These are phyloP conservation scores for Squalus acanthias DNA, from an alignment of 2,797 vertebrate genomes.

Conservation along the genomic window DNA sequence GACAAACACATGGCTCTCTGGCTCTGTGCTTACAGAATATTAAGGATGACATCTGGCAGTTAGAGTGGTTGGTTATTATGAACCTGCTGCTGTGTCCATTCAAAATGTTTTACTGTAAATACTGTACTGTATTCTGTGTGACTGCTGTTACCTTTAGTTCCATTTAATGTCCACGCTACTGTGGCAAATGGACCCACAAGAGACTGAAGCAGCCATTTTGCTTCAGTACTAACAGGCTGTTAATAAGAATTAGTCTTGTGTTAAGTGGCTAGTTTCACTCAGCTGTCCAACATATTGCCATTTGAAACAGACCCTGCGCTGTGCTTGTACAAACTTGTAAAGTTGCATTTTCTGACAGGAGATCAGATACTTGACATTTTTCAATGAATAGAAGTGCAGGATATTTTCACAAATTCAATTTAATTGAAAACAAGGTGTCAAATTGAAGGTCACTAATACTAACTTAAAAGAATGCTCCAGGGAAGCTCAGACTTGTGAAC, in stretches of 20 bases:
- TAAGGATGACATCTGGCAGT: not conserved
- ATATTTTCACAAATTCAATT: slow-evolving; percentile 7
- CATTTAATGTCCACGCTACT: not conserved
- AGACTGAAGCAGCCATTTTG: not conserved
- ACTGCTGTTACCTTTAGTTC: slow-evolving; percentile 5
- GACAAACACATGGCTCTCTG: not conserved
- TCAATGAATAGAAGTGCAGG: not conserved
- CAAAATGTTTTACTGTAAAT: not conserved
- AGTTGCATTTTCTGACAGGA: slow-evolving; percentile 23
- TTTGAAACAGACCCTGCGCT: not conserved
- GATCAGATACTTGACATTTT: not conserved
- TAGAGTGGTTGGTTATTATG: no score
- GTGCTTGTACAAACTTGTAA: not conserved
- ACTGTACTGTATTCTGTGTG: not conserved
- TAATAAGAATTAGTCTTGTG: not conserved
- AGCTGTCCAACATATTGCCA: not conserved
- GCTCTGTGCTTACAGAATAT: not conserved
- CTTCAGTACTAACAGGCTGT: not conserved
- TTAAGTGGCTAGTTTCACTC: not conserved
- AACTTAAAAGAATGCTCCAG: not conserved
- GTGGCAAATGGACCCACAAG: not conserved
- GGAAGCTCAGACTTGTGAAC: not conserved
- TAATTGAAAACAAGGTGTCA: slow-evolving; percentile 26
- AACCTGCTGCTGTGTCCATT: not conserved
- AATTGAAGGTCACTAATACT: not conserved